Conservation (phyloP, 2,888 invertebrate species). For the Punctoribates punctum region DNA sequence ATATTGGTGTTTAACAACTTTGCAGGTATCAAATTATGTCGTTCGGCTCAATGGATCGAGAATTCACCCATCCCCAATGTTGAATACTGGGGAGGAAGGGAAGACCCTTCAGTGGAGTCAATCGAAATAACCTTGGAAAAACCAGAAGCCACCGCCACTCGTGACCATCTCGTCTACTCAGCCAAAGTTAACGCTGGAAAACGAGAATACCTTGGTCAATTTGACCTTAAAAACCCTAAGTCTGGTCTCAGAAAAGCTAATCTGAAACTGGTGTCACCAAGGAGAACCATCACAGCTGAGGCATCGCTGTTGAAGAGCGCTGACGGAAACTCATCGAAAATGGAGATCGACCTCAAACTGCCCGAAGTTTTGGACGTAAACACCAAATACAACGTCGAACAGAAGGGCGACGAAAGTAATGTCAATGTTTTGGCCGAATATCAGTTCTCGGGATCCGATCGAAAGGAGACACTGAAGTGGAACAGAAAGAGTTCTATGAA, state of each 20-base stretch:
- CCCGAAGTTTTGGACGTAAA: background rate
- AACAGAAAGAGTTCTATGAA: background rate
- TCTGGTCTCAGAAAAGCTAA: background rate
- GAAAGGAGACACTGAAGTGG: constrained; percentile 6
- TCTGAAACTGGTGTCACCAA: background rate
- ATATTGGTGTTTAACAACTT: no score
- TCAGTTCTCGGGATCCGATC: background rate
- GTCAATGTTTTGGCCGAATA: background rate
- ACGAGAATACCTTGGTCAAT: constrained; percentile 29
- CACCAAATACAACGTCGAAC: background rate
- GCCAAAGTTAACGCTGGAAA: constrained; percentile 35
- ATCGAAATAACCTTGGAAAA: background rate
- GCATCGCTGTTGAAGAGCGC: background rate
- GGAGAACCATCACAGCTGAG: background rate
- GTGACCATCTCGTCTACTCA: background rate
- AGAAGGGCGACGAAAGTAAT: background rate
- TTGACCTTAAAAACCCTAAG: background rate
- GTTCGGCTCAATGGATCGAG: background rate
- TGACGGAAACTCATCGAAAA: background rate
- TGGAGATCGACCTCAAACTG: background rate
- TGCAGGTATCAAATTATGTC: constrained; percentile 31
- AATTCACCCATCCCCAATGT: constrained; percentile 29
- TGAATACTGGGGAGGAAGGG: constrained; percentile 11
- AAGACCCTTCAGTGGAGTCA: constrained; percentile 13
- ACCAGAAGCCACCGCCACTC: background rate